Percentiles rank a stretch among this genome's conserved stretches.
Conservation (phyloP, 1,140 invertebrate genomes). For the Phymastichus coffea region DNA sequence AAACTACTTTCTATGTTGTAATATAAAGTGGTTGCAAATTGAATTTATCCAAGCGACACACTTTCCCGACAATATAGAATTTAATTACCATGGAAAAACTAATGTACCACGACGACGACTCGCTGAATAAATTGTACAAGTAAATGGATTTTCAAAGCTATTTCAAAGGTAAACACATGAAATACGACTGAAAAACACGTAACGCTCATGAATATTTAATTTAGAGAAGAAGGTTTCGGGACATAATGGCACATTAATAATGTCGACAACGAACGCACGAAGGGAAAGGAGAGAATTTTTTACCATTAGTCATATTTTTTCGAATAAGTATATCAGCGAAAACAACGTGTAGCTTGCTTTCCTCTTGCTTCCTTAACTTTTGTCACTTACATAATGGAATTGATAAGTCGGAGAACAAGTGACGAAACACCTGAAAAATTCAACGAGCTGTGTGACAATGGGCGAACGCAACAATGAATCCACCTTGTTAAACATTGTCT, state of each 20-base stretch:
- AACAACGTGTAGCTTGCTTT: slow-evolving; percentile 7
- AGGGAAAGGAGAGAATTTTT: slow-evolving; percentile 1
- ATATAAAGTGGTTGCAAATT: too few relatives aligned
- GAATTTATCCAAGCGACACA: too few relatives aligned
- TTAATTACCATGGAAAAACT: too few relatives aligned
- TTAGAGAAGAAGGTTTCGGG: not conserved
- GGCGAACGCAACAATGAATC: too few relatives aligned
- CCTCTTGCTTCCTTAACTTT: slow-evolving; percentile 10
- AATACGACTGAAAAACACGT: not conserved
- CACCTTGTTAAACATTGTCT: too few relatives aligned
- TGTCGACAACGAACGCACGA: too few relatives aligned
- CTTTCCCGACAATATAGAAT: too few relatives aligned
- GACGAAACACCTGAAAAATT: slow-evolving; percentile 7
- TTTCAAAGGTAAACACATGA: too few relatives aligned
- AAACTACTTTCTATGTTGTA: too few relatives aligned
- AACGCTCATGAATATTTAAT: not conserved
- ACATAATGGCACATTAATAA: slow-evolving; percentile 2
- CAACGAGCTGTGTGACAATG: not conserved
- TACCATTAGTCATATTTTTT: slow-evolving; percentile 15
- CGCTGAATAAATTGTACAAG: too few relatives aligned
- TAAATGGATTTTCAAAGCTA: too few relatives aligned
- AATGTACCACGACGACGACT: too few relatives aligned
- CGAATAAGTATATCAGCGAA: slow-evolving; percentile 12
- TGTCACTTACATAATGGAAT: slow-evolving; percentile 21
- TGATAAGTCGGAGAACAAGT: slow-evolving; percentile 1